A percentile compares a stretch with the other conserved stretches of the same genome.
Evolutionary conservation across 2,888 invertebrate genomes (phyloP).

Genomic region (Oithona nana): DNA sequence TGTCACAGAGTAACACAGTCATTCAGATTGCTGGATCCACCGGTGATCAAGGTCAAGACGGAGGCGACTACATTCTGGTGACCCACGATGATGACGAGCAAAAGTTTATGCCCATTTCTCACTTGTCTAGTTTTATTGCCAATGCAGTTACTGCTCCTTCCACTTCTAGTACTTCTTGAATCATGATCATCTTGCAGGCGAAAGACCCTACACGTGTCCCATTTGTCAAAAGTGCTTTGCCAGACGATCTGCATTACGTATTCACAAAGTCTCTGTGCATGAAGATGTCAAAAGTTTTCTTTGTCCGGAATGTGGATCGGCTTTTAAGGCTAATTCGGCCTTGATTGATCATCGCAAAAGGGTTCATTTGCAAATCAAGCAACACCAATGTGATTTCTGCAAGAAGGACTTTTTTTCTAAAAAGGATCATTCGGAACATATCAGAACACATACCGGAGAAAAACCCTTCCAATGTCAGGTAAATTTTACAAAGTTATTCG

Average conservation of each 20-base stretch:
- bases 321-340: slow-evolving; percentile 5
- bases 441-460: not conserved
- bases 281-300: not conserved
- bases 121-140: not conserved
- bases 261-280: slow-evolving; percentile 18
- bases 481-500: not conserved
- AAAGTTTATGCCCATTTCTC: not conserved
- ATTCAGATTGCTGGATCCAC: too few relatives aligned
- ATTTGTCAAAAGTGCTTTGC: slow-evolving; percentile 20
- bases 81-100: not conserved
- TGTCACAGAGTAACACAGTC: not conserved
- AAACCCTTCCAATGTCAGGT: slow-evolving; percentile 5
- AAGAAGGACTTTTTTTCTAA: not conserved
- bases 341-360: slow-evolving; percentile 3
- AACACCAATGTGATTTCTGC: not conserved
- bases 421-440: not conserved
- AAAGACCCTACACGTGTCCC: slow-evolving; percentile 19
- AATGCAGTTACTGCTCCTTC: too few relatives aligned
- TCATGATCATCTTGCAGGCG: slow-evolving; percentile 7
- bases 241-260: slow-evolving; percentile 19
- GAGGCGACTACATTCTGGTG: not conserved
- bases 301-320: slow-evolving; percentile 4
- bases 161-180: not conserved
- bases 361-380: slow-evolving; percentile 5
- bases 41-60: slow-evolving; percentile 2